A percentile compares a stretch with the other conserved stretches of the same genome.
phyloP scores from a whole-genome alignment of 2,797 vertebrate genomes.

The Hydrocynus forskahlii region DNA sequence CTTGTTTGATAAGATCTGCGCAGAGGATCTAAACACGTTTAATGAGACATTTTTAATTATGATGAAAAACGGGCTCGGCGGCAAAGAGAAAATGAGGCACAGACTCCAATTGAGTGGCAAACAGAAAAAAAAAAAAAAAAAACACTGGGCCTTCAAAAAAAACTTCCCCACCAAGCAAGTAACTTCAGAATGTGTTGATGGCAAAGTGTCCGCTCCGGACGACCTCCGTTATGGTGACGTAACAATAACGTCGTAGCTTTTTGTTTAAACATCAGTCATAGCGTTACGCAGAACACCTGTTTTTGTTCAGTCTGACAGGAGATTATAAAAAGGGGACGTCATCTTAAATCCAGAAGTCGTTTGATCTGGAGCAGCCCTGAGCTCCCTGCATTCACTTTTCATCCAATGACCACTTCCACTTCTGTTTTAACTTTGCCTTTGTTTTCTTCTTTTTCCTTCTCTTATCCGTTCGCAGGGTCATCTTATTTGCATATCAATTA shows the following conservation, averaged over 20 bases:
- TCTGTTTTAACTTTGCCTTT: not conserved
- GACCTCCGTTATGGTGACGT: slow-evolving; percentile 2
- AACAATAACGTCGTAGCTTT: not conserved
- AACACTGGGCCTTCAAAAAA: slow-evolving; percentile 1
- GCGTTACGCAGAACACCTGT: not conserved
- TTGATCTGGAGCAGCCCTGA: not conserved
- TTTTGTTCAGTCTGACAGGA: not conserved
- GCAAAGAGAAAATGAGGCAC: slow-evolving; percentile 69
- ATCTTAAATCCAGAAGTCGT: slow-evolving; percentile 5
- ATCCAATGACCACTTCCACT: not conserved
- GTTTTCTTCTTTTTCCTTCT: not conserved
- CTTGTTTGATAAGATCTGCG: slow-evolving; percentile 72
- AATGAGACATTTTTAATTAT: slow-evolving; percentile 66
- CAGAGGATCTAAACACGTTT: slow-evolving; percentile 65
- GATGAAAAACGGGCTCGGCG: slow-evolving; percentile 60
- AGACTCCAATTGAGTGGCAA: slow-evolving; percentile 12
- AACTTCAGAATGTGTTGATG: slow-evolving; percentile 36
- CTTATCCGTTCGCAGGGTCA: not conserved
- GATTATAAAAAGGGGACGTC: not conserved
- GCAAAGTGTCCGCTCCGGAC: slow-evolving; percentile 30
- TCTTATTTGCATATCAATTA: slow-evolving; percentile 41
- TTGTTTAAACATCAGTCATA: not conserved
- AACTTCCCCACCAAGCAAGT: not conserved
- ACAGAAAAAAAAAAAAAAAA: not conserved
- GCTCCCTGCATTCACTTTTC: not conserved